Evolutionary conservation across 1,140 invertebrate species (phyloP).

Genomic region (Euura lappo): DNA sequence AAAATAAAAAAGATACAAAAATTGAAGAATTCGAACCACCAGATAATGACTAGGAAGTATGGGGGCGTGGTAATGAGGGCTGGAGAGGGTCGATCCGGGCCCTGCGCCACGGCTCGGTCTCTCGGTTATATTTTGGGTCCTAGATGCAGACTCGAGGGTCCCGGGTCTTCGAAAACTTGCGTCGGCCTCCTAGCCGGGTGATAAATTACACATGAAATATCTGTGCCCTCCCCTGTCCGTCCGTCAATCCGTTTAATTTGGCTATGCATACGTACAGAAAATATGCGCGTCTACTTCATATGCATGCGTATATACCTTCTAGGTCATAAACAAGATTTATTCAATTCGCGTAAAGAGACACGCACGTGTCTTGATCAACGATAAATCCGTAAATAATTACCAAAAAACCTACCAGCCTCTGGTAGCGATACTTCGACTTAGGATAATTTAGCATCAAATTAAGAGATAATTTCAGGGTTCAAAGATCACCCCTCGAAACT

Average conservation of each 20-base stretch:
- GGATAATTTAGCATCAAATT: background rate
- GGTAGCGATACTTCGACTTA: background rate
- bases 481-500: background rate
- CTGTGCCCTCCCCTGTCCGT: constrained; percentile 9
- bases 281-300: background rate
- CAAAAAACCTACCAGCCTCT: background rate
- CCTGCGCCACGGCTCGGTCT: background rate
- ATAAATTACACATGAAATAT: constrained; percentile 22
- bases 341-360: background rate
- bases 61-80: constrained; percentile 54
- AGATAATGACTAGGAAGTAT: constrained; percentile 55
- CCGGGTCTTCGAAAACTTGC: background rate
- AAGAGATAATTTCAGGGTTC: background rate
- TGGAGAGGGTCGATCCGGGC: constrained; percentile 24
- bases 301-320: background rate
- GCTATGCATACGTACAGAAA: background rate
- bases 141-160: background rate
- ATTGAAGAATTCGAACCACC: constrained; percentile 41
- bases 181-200: constrained; percentile 1
- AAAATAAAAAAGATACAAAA: background rate
- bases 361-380: background rate
- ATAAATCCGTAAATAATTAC: background rate
- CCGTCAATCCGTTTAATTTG: background rate
- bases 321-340: background rate
- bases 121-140: background rate